Evolutionary conservation across 2,888 invertebrate genomes (phyloP).

Genomic region (Drosophila anomelani): DNA sequence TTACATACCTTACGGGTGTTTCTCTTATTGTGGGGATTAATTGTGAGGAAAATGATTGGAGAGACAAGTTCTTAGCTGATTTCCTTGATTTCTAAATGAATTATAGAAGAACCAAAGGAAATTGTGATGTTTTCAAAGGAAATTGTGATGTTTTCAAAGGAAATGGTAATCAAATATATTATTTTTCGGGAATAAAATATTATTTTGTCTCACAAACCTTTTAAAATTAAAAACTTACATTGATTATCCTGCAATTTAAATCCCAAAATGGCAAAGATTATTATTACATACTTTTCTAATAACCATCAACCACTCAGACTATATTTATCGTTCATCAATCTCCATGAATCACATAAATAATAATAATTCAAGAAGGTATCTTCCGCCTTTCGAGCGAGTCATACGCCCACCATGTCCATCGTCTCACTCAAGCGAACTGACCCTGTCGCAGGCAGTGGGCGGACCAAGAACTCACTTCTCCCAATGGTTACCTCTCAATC

Average conservation of each 20-base stretch:
- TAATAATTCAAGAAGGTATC: slow-evolving; percentile 8
- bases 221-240: not conserved
- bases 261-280: too few species aligned
- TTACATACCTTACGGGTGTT: slow-evolving; percentile 9
- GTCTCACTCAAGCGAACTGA: slow-evolving; percentile 26
- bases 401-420: slow-evolving; percentile 29
- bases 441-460: slow-evolving; percentile 29
- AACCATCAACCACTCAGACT: slow-evolving; percentile 3
- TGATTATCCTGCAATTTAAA: not conserved
- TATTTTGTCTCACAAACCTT: too few species aligned
- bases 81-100: not conserved
- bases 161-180: not conserved
- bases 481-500: slow-evolving; percentile 33
- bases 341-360: slow-evolving; percentile 23
- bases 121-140: not conserved
- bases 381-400: slow-evolving; percentile 38
- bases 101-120: not conserved
- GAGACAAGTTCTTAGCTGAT: not conserved
- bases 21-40: not conserved
- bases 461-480: slow-evolving; percentile 29
- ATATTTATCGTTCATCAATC: slow-evolving; percentile 15
- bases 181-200: not conserved
- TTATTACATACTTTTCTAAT: not conserved
- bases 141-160: not conserved
- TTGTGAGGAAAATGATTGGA: not conserved